These are phyloP conservation scores for Pagetopsis macropterus DNA, from an alignment of 2,797 vertebrate species.

Conservation along the genomic window DNA sequence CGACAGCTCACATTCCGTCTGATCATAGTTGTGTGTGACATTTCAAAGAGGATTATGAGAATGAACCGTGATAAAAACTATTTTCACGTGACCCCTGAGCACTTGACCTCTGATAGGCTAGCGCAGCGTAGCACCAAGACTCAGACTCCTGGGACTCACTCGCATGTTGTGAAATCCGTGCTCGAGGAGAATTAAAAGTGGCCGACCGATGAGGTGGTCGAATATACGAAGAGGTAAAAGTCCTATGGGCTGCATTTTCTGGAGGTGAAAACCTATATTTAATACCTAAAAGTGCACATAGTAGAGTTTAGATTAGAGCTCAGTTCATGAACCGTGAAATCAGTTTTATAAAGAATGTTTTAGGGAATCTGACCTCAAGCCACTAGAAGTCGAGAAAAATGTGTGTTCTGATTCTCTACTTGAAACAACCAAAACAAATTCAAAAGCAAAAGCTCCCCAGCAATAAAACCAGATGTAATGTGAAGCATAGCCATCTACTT, in stretches of 20 bases:
- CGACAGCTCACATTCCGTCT: conserved; percentile 74
- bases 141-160: conserved; percentile 37
- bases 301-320: not conserved
- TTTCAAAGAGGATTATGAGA: conserved; percentile 81
- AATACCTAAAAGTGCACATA: not conserved
- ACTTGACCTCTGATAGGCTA: conserved; percentile 72
- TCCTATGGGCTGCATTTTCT: not conserved
- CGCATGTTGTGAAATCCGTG: conserved; percentile 10
- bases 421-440: conserved; percentile 19
- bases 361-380: not conserved
- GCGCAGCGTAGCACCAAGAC: conserved; percentile 39
- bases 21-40: conserved; percentile 81
- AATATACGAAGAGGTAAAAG: not conserved
- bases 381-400: not conserved
- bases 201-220: not conserved
- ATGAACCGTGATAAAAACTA: conserved; percentile 81
- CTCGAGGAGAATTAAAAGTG: conserved; percentile 10
- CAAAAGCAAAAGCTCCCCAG: conserved; percentile 19
- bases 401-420: not conserved
- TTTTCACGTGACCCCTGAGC: conserved; percentile 79
- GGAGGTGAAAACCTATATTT: not conserved
- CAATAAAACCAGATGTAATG: conserved; percentile 33
- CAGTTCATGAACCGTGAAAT: not conserved
- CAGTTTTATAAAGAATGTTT: not conserved
- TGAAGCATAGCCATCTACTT: conserved; percentile 14